Conservation (phyloP, 2,888 invertebrate genomes). For the Epicampocera succincta region DNA sequence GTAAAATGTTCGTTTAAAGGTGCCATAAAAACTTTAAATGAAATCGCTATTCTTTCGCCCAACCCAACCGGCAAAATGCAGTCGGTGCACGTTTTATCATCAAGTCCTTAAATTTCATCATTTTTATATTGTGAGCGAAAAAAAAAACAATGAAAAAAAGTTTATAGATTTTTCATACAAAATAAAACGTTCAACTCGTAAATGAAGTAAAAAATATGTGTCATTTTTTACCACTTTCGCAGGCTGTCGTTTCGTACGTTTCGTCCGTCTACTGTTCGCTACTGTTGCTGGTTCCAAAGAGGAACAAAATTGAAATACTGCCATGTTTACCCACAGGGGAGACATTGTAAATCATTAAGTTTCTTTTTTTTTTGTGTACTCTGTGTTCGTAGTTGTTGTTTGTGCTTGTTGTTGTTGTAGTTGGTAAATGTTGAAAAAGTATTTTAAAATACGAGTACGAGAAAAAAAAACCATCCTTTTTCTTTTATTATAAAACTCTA, state of each 20-base stretch:
- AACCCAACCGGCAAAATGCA: no score
- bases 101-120: slow-evolving; percentile 37
- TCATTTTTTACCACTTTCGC: slow-evolving; percentile 45
- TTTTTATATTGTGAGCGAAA: not conserved
- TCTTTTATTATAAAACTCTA: slow-evolving; percentile 19
- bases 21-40: not conserved
- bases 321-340: slow-evolving; percentile 62
- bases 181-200: slow-evolving; percentile 31
- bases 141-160: slow-evolving; percentile 7
- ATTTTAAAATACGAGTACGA: slow-evolving; percentile 4
- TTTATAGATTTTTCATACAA: slow-evolving; percentile 6
- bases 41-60: slow-evolving; percentile 1
- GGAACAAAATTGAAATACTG: slow-evolving; percentile 21
- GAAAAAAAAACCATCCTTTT: not conserved
- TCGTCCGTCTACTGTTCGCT: slow-evolving; percentile 1
- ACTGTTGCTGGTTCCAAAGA: slow-evolving; percentile 21
- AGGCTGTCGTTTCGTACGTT: slow-evolving; percentile 5
- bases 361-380: not conserved
- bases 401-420: slow-evolving; percentile 27
- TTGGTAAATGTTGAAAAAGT: slow-evolving; percentile 18
- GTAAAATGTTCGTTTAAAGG: slow-evolving; percentile 4
- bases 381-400: slow-evolving; percentile 1
- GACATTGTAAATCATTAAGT: slow-evolving; percentile 66
- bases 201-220: slow-evolving; percentile 64
- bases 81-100: no score